phyloP scores from a whole-genome alignment of 2,797 vertebrate genomes.

The Micromesistius poutassou region DNA sequence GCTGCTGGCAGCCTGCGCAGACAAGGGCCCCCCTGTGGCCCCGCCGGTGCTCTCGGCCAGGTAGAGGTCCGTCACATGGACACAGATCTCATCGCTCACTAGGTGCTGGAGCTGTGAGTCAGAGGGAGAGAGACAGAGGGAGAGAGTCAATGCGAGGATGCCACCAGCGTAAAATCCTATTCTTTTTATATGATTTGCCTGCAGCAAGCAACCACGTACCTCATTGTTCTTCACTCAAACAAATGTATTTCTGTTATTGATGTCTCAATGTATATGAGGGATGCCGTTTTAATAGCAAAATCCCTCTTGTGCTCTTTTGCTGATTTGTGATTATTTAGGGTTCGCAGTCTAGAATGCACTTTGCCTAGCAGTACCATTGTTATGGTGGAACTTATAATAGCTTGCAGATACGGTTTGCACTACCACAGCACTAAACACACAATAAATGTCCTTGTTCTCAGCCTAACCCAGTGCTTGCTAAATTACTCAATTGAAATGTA shows the following conservation, averaged over 20 bases:
- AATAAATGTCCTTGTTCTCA: too few species aligned
- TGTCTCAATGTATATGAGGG: neutral
- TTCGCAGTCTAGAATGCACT: too few species aligned
- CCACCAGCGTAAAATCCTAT: neutral
- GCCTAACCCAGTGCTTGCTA: neutral
- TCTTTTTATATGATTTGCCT: neutral
- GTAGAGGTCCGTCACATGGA: constrained; percentile 95
- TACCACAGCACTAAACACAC: too few species aligned
- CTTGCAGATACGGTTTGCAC: too few species aligned
- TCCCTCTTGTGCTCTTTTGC: neutral
- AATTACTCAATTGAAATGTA: too few species aligned
- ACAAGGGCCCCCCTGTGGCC: constrained; percentile 82
- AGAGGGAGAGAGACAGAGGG: constrained; percentile 9
- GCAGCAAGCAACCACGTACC: neutral
- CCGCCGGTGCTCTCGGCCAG: constrained; percentile 81
- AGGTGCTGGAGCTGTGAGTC: constrained; percentile 91
- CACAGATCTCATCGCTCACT: constrained; percentile 95
- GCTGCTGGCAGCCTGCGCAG: constrained; percentile 78
- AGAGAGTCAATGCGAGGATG: neutral
- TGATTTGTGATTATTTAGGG: neutral
- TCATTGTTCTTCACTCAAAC: neutral
- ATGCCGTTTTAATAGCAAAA: neutral
- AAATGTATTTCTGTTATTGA: neutral
- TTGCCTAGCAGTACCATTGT: too few species aligned
- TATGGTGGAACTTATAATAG: too few species aligned